Conservation (phyloP, 2,888 invertebrate genomes). For the Mesoligia furuncula region DNA sequence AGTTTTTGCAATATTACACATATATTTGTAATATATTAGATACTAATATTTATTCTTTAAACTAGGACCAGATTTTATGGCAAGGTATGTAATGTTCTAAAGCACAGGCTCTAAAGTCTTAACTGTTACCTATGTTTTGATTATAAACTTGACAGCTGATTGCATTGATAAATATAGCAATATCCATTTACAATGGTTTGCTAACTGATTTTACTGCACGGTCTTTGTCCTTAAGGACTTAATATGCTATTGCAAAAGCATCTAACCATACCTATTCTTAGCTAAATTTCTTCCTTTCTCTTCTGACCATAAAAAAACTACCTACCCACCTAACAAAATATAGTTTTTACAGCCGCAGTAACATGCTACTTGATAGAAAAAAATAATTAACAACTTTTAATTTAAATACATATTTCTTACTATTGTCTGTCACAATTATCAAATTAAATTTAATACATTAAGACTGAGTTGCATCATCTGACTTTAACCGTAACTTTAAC, state of each 20-base stretch:
- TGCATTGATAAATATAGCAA: neutral
- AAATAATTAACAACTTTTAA: neutral
- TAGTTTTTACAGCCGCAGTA: neutral
- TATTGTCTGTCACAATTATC: neutral
- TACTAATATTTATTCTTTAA: neutral
- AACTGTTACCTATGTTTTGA: neutral
- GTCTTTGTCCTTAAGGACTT: neutral
- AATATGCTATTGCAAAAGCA: neutral
- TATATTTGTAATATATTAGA: neutral
- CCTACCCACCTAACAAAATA: neutral
- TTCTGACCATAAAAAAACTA: neutral
- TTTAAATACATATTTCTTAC: neutral
- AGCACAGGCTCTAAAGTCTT: neutral
- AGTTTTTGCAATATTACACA: neutral
- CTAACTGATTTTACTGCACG: neutral
- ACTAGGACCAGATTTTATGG: neutral
- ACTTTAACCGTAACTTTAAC: too few species aligned
- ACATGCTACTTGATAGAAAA: too few species aligned
- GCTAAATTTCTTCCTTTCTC: neutral
- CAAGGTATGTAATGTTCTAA: neutral
- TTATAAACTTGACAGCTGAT: neutral
- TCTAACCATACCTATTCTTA: too few species aligned
- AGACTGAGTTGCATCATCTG: too few species aligned
- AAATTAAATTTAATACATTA: neutral
- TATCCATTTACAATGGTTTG: neutral